Base-by-base conservation (phyloP, 2,113 vertebrate species). In the Cynoglossus semilaevis region DNA sequence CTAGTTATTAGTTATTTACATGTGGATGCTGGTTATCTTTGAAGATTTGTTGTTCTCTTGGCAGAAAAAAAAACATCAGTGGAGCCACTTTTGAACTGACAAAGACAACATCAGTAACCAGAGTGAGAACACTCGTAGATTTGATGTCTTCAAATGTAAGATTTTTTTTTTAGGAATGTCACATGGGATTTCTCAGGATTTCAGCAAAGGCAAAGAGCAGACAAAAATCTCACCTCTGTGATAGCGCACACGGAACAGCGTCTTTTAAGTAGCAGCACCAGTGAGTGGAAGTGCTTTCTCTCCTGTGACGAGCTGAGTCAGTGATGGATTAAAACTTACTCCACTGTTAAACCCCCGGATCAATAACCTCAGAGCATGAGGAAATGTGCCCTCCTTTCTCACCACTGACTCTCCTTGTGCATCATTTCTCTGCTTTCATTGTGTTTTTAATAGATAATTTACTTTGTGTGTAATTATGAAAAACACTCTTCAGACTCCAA, bases 141-240 rank as follows among this genome's bases (percentile, higher is more conserved):
- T 55, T 75, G 76, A 77, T 76, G 69, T 65, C 72, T 79, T 85
- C 74, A 71, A 67, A 80, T 75, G 70, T 75, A 70, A 76, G 77
- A 70, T 74, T 53, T 66, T 46, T 50, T 72, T 50, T 72, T 77
- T 66, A 37, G 57, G 64, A 14, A 58, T 78, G 74, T 65, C 68
- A 76, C 49, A 47, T 54, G 66, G 60, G 53, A 57, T 74, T 63
- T 71, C 67, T 29, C 49, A 14, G 69, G 77, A 64, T 81, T 46
- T 64, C n/a, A n/a, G n/a, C n/a, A n/a, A n/a, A n/a, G n/a, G n/a
- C n/a, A n/a, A n/a, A n/a, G n/a, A n/a, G n/a, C n/a, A n/a, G n/a
- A n/a, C n/a, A n/a, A 13, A n/a, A 55, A 11, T 19, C 41, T 15
- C 13, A 35, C 35, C 51, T 22, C 18, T n/a, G 37, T 42, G 4